Evolutionary conservation across 2,797 vertebrate species (phyloP), one percentile per base, ranked within the genome.

Genomic region (Furcifer pardalis): DNA sequence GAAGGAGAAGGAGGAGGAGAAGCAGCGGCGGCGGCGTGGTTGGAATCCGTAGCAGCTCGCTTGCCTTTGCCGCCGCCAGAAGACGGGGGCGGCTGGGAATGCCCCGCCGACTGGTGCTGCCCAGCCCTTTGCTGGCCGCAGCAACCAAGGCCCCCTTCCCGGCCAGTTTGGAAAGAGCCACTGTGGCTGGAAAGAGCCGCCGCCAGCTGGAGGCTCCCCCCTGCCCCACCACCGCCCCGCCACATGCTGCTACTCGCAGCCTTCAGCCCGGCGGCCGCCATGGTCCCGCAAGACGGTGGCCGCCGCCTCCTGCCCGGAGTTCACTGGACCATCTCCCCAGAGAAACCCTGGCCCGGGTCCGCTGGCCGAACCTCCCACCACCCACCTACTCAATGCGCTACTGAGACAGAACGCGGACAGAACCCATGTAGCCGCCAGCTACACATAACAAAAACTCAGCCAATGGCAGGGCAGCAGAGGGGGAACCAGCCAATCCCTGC

Each of bases 21-120:
- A 30, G 89, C 86, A 0, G 73, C 56, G 25, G 35, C 17, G 59
- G 21, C 72, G 35, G 87, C 93, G 42, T 76, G 91, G 71, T 62
- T 83, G 69, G 85, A 83, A 77, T 77, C 91, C 69, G 90, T 92
- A 90, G 82, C 62, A 56, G 49, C 66, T 82, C 84, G 86, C 84
- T 77, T 84, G 71, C 79, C 65, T 84, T 79, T 84, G 66, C 79
- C 68, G 23, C n/a, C n/a, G 9, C 42, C n/a, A 23, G 72, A 27
- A 80, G 62, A 75, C 37, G 86, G 73, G 25, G 71, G 77, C 21
- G 89, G 84, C 25, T 87, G 91, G 73, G 89, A 42, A 2, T 49
- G 77, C 49, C 82, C 86, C 25, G 77, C 71, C 1, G 71, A 27
- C 52, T 81, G 77, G 7, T 81, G 86, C 44, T 72, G 82, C 40